Conservation (phyloP, 2,888 invertebrate genomes). For the Rotaria sp. region DNA sequence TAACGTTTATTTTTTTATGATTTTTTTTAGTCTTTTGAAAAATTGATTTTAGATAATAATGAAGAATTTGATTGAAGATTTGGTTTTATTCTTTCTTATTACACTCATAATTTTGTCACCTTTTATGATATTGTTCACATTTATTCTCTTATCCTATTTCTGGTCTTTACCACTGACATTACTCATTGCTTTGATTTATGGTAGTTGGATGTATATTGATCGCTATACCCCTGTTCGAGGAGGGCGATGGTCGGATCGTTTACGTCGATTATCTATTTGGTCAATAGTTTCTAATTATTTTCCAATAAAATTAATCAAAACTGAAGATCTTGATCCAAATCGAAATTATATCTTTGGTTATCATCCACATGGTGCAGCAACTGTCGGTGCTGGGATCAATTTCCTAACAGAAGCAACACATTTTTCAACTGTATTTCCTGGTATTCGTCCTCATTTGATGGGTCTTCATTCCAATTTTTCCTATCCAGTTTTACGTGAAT, state of each 20-base stretch:
- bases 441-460: slow-evolving; percentile 57
- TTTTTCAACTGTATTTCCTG: slow-evolving; percentile 56
- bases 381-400: slow-evolving; percentile 70
- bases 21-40: background rate
- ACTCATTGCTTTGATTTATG: background rate
- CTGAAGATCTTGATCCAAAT: background rate
- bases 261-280: slow-evolving; percentile 3
- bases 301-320: background rate
- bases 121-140: background rate
- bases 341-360: slow-evolving; percentile 58
- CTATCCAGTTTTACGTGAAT: slow-evolving; percentile 67
- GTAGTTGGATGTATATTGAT: background rate
- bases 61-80: background rate
- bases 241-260: background rate
- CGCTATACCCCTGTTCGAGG: slow-evolving; percentile 54
- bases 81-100: background rate
- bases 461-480: slow-evolving; percentile 69
- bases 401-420: slow-evolving; percentile 66
- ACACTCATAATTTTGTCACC: background rate
- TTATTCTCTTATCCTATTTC: background rate
- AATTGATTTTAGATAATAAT: background rate
- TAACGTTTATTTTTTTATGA: background rate
- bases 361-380: slow-evolving; percentile 85
- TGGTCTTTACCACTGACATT: background rate
- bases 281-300: background rate